Evolutionary conservation across 1,140 invertebrate species (phyloP).

Genomic region (Oncopodura yosiiana): DNA sequence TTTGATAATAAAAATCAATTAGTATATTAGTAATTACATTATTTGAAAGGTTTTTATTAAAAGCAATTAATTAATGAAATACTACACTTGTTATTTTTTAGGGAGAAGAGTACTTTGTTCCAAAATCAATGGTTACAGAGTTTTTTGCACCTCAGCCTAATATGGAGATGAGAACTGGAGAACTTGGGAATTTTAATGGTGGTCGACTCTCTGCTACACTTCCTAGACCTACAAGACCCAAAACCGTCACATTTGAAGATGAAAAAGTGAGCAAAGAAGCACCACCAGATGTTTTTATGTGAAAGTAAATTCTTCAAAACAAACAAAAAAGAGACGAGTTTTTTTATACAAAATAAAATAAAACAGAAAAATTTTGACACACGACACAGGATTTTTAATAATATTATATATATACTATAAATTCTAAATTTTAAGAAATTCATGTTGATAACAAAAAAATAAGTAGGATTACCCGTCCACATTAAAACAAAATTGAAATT

Average conservation of each 20-base stretch:
- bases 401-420: too few species aligned
- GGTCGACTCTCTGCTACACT: conserved; percentile 27
- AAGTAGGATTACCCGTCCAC: too few species aligned
- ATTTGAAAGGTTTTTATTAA: too few species aligned
- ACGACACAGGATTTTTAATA: too few species aligned
- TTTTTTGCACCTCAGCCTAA: conserved; percentile 24
- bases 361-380: conserved; percentile 13
- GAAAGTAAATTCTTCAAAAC: conserved; percentile 10
- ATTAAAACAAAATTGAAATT: too few species aligned
- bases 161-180: conserved; percentile 28
- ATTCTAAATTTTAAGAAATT: too few species aligned
- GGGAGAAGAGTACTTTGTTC: conserved; percentile 35
- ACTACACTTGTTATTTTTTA: too few species aligned
- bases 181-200: conserved; percentile 12
- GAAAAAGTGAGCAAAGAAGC: conserved; percentile 33
- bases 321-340: background rate
- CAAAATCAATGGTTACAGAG: conserved; percentile 34
- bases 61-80: too few species aligned
- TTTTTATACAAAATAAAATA: background rate
- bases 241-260: conserved; percentile 33
- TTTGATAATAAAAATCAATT: too few species aligned
- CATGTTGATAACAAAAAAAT: too few species aligned
- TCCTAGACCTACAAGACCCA: conserved; percentile 25
- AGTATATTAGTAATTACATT: too few species aligned
- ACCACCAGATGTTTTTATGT: conserved; percentile 31